Percentiles rank a stretch among this genome's conserved stretches.
phyloP scores from a whole-genome alignment of 2,888 invertebrate genomes.

The Osmoderma eremita region DNA sequence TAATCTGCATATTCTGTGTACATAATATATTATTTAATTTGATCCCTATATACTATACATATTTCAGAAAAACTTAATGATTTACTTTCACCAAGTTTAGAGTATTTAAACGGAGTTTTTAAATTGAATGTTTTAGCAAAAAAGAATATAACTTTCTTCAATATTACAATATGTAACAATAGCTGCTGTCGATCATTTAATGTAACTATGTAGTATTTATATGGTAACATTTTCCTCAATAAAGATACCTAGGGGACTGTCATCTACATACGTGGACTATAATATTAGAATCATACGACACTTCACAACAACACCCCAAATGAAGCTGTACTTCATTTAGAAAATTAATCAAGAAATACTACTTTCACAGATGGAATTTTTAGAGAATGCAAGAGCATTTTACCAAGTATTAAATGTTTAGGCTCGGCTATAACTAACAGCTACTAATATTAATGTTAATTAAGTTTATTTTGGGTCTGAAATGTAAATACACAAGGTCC shows the following conservation, averaged over 20 bases:
- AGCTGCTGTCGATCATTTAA: constrained; percentile 10
- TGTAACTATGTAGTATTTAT: constrained; percentile 24
- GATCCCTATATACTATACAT: constrained; percentile 30
- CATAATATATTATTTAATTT: constrained; percentile 28
- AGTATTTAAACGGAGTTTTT: background rate
- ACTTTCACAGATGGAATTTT: no score
- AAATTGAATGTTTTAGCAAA: background rate
- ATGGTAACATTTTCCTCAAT: constrained; percentile 33
- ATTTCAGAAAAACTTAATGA: constrained; percentile 17
- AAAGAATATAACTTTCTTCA: constrained; percentile 13
- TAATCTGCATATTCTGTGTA: constrained; percentile 32
- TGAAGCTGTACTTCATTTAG: no score
- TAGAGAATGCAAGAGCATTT: no score
- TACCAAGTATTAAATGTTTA: no score
- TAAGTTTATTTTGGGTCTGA: no score
- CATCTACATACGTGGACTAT: background rate
- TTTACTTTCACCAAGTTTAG: constrained; percentile 19
- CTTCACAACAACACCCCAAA: no score
- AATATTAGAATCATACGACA: no score
- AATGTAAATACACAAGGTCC: no score
- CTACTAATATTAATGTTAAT: no score
- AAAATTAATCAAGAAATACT: no score
- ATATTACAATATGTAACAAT: constrained; percentile 19
- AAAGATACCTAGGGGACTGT: constrained; percentile 5
- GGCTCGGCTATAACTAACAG: no score